These are phyloP conservation scores for Coturnix japonica DNA, from an alignment of 2,113 vertebrate genomes.

Conservation along the genomic window DNA sequence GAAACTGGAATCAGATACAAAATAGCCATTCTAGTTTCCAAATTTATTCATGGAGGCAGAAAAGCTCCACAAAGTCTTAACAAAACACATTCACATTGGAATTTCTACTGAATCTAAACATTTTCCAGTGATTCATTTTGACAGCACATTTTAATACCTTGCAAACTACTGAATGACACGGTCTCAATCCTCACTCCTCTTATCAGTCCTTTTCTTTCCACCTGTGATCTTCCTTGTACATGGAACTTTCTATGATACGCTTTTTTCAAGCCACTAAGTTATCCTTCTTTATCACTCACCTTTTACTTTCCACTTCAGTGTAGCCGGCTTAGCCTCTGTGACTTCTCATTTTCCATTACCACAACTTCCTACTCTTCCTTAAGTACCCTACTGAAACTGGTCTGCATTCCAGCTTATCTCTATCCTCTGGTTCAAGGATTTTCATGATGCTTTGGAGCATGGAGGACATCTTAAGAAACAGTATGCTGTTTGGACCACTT, in stretches of 20 bases:
- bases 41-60: neutral
- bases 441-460: neutral
- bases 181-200: neutral
- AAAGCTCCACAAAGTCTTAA: neutral
- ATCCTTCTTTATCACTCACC: neutral
- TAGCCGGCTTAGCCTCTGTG: neutral
- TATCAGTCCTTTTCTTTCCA: neutral
- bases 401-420: neutral
- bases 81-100: neutral
- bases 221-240: fast-evolving
- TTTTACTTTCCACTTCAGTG: neutral
- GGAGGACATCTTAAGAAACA: neutral
- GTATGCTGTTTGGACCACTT: neutral
- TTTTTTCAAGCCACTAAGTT: neutral
- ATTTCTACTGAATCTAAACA: neutral
- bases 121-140: neutral
- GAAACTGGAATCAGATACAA: neutral
- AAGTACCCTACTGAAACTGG: neutral
- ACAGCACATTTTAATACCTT: neutral
- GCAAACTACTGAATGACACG: neutral
- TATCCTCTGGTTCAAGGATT: neutral
- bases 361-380: neutral
- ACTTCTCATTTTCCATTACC: neutral
- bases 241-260: neutral
- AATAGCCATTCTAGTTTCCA: neutral